A percentile compares a stretch with the other conserved stretches of the same genome.
Conservation (phyloP, 2,888 invertebrate genomes). For the Nephrotoma guestfalica region DNA sequence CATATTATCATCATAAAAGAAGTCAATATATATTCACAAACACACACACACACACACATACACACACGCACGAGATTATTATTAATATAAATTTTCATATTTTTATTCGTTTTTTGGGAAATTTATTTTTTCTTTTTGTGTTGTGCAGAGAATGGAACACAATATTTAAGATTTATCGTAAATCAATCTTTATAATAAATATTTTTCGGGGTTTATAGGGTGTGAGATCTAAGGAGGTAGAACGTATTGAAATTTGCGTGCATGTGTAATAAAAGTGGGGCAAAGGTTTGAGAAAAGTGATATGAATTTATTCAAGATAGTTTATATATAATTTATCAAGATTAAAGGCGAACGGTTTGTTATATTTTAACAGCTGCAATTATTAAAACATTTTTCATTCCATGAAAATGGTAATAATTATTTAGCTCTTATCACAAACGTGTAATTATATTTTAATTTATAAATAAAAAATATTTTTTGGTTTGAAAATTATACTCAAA, state of each 20-base stretch:
- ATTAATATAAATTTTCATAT: background rate
- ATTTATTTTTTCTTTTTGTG: background rate
- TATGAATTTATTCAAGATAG: background rate
- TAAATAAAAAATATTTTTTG: background rate
- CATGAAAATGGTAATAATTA: background rate
- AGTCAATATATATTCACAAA: background rate
- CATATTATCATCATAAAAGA: background rate
- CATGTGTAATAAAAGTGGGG: background rate
- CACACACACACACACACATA: background rate
- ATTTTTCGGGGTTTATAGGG: background rate
- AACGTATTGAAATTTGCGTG: background rate
- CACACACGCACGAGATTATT: background rate
- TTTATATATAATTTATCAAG: background rate
- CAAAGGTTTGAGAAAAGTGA: background rate
- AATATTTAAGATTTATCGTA: background rate
- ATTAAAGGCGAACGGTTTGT: background rate
- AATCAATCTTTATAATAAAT: background rate
- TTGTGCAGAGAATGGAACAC: background rate
- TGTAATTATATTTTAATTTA: background rate
- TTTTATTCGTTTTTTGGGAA: background rate
- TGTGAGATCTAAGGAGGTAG: background rate
- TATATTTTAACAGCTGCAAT: background rate
- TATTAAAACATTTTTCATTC: background rate
- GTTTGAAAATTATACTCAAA: background rate
- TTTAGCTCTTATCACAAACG: background rate